These are phyloP conservation scores for Megaustenia siamemsis DNA, from an alignment of 2,888 invertebrate genomes.

Conservation along the genomic window DNA sequence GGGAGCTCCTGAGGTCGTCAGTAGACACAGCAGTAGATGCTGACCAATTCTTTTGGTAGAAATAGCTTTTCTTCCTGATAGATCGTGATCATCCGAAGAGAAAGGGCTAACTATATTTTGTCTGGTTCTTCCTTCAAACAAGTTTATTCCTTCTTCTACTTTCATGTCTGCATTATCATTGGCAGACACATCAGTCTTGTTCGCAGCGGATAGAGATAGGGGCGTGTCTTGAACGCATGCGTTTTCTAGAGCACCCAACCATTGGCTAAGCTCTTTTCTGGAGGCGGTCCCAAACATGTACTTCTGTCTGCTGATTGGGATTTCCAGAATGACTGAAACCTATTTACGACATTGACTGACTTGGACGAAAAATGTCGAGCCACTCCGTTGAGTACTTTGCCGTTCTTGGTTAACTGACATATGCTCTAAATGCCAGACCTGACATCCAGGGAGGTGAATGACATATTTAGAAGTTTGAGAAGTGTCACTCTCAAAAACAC, in stretches of 20 bases:
- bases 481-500: constrained; percentile 67
- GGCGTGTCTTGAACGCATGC: constrained; percentile 61
- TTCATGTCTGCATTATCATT: background rate
- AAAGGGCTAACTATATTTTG: background rate
- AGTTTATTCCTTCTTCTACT: no score
- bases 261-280: constrained; percentile 62
- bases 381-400: constrained; percentile 32
- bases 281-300: constrained; percentile 67
- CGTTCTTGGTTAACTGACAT: constrained; percentile 65
- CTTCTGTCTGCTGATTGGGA: constrained; percentile 63
- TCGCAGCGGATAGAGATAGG: background rate
- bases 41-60: constrained; percentile 30
- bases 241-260: constrained; percentile 63
- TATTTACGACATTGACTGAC: constrained; percentile 67
- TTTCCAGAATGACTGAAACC: constrained; percentile 69
- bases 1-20: constrained; percentile 55
- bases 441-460: constrained; percentile 69
- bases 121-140: background rate
- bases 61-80: constrained; percentile 22
- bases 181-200: background rate
- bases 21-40: constrained; percentile 16
- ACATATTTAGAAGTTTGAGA: constrained; percentile 63
- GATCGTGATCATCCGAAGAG: background rate
- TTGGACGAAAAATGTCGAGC: constrained; percentile 54
- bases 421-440: constrained; percentile 66